Conservation (phyloP, 2,888 invertebrate species). For the Noctua fimbriata region DNA sequence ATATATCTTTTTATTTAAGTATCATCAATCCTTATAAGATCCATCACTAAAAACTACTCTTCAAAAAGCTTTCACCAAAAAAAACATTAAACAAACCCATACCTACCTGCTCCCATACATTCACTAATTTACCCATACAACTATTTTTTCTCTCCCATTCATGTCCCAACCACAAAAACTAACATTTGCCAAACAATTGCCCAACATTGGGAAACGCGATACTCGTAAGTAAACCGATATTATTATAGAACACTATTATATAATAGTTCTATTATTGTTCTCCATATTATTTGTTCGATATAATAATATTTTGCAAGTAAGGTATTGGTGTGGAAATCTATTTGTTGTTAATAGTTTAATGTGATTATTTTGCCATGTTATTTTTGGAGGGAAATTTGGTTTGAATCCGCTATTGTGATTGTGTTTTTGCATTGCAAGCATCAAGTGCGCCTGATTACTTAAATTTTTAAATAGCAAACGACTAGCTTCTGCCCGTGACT, state of each 20-base stretch:
- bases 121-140: constrained; percentile 43
- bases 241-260: constrained; percentile 45
- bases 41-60: not conserved
- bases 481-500: too few relatives aligned
- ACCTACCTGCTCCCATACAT: constrained; percentile 46
- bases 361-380: constrained; percentile 28
- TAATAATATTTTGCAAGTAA: constrained; percentile 76
- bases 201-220: constrained; percentile 55
- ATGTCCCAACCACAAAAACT: constrained; percentile 56
- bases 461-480: not conserved
- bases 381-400: constrained; percentile 21
- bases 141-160: constrained; percentile 49
- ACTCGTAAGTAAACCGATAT: constrained; percentile 68
- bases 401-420: constrained; percentile 26
- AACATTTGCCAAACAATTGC: constrained; percentile 45
- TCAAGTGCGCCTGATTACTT: not conserved
- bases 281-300: constrained; percentile 32
- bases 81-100: constrained; percentile 8
- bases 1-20: not conserved
- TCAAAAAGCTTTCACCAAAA: not conserved
- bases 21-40: not conserved
- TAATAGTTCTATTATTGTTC: constrained; percentile 53
- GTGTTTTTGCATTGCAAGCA: not conserved
- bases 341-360: constrained; percentile 56
- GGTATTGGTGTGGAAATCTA: constrained; percentile 69